Evolutionary conservation across 1,140 invertebrate genomes (phyloP).

Genomic region (Drosophila chauvacae): DNA sequence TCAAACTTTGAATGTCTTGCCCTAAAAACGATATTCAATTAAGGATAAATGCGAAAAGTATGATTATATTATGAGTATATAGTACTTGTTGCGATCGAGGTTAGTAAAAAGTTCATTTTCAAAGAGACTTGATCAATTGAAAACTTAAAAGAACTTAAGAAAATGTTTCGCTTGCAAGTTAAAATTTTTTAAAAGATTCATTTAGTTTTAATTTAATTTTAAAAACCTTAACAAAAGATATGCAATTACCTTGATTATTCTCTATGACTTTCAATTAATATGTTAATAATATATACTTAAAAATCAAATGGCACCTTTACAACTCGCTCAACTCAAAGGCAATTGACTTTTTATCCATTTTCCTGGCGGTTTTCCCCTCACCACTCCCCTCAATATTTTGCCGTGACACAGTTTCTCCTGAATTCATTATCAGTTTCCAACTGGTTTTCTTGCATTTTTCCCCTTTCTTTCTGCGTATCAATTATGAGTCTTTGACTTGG

Average conservation of each 20-base stretch:
- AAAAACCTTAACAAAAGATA: neutral
- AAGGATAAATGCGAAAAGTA: constrained; percentile 11
- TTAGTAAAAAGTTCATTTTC: neutral
- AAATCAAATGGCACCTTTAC: constrained; percentile 1
- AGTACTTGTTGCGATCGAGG: neutral
- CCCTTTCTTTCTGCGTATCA: constrained; percentile 46
- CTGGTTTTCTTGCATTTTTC: constrained; percentile 26
- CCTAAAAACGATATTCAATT: constrained; percentile 63
- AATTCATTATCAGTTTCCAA: constrained; percentile 50
- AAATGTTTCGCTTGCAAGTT: neutral
- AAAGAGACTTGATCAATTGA: neutral
- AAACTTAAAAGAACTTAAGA: neutral
- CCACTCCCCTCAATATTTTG: neutral
- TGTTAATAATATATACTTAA: neutral
- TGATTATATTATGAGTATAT: neutral
- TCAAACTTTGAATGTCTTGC: constrained; percentile 43
- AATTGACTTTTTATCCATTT: constrained; percentile 13
- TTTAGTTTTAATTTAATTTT: neutral
- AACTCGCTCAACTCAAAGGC: neutral
- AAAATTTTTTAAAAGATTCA: neutral
- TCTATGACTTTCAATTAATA: neutral
- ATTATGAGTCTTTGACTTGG: constrained; percentile 47
- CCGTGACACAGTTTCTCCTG: constrained; percentile 40
- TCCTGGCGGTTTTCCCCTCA: neutral
- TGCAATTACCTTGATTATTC: neutral